Base-by-base conservation (phyloP, 2,797 vertebrate species). In the Acanthornis magna region DNA sequence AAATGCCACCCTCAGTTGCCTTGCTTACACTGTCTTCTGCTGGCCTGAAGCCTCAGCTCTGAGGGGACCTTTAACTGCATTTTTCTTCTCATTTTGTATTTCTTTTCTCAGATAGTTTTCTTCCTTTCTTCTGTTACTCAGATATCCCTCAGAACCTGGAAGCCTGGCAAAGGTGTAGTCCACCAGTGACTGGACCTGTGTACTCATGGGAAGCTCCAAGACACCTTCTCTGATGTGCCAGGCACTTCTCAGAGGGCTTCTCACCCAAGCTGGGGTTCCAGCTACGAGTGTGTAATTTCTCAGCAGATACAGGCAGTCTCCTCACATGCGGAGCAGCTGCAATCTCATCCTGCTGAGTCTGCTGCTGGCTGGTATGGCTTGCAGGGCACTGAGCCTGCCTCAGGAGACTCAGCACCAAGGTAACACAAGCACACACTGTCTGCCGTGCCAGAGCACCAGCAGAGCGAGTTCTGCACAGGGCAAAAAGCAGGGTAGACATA, bases 281-380 rank as follows among this genome's bases (percentile, higher is more conserved):
- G 62, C 20, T n/a, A 20, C 1, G 0, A 4, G 38, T 47, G 15
- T 13, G 57, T 45, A 1, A 0, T 53, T 78, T 74, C 82, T 80
- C 22, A 36, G 38, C 32, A 90, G 54, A 81, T 3, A n/a, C 23
- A 70, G 51, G 38, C 38, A 58, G 73, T 29, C 11, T 68, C 54
- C 50, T 12, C 17, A 1, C 1, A 43, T 14, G 7, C 34, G 51
- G 7, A 72, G 38, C n/a, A 88, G 70, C 18, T 16, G 47, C 22
- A 70, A 7, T 22, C 66, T 58, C 60, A n/a, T 50, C 38, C 38
- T 74, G 34, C 32, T 43, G 11, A 6, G 61, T 47, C 57, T 89
- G 32, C 29, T 1, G 4, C 61, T 86, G 2, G 1, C n/a, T 85
- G 51, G 23, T 47, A 57, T 9, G 23, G 47, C 36, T 50, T 36